A percentile compares a stretch with the other conserved stretches of the same genome.
These are phyloP conservation scores for Oeneis ivallda DNA, from an alignment of 2,888 invertebrate genomes.

Conservation along the genomic window DNA sequence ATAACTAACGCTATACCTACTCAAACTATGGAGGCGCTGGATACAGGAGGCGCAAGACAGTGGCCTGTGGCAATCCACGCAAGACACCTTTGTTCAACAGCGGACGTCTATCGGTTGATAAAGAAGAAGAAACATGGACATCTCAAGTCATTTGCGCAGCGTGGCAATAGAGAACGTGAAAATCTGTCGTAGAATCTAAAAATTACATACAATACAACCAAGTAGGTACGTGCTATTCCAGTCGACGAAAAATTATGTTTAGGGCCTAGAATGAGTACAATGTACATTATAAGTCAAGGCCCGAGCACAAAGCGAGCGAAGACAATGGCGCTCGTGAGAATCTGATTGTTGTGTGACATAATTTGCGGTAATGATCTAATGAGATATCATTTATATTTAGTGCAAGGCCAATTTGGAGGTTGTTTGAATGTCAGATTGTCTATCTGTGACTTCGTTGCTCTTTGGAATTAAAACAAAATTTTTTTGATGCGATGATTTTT, in stretches of 20 bases:
- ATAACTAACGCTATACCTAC: too few relatives aligned
- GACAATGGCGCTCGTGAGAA: conserved; percentile 55
- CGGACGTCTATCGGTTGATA: too few relatives aligned
- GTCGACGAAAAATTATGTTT: conserved; percentile 19
- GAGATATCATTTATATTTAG: conserved; percentile 65
- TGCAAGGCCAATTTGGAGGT: conserved; percentile 57
- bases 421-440: conserved; percentile 34
- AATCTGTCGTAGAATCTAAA: background rate
- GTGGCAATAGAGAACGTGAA: too few relatives aligned
- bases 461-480: background rate
- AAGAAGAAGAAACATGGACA: too few relatives aligned
- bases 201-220: background rate
- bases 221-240: background rate
- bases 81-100: too few relatives aligned
- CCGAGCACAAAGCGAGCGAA: conserved; percentile 38
- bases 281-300: conserved; percentile 38
- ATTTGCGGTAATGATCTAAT: conserved; percentile 57
- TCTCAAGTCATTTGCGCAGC: too few relatives aligned
- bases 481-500: background rate
- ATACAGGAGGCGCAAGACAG: too few relatives aligned
- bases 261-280: conserved; percentile 18
- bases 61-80: too few relatives aligned
- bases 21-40: too few relatives aligned
- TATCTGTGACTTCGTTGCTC: conserved; percentile 11
- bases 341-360: conserved; percentile 64